These are phyloP conservation scores for Hylomyscus alleni DNA, from an alignment of 2,797 vertebrate species.

Conservation along the genomic window DNA sequence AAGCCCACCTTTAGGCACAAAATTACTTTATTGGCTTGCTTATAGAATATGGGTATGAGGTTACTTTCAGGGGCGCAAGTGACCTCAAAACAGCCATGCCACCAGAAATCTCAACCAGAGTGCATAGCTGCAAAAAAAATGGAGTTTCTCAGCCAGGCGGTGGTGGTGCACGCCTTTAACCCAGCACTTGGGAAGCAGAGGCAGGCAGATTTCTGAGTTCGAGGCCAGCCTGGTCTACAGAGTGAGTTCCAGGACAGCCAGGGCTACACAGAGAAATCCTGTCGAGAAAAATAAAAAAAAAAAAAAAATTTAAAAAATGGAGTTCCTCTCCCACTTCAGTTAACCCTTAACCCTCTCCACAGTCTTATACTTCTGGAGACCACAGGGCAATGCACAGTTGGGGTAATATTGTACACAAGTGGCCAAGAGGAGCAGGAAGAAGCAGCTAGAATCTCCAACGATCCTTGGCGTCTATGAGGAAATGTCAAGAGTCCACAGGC, in stretches of 20 bases:
- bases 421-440: neutral
- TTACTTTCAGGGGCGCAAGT: neutral
- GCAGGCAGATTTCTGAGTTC: too few relatives aligned
- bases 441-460: neutral
- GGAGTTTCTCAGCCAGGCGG: neutral
- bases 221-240: too few relatives aligned
- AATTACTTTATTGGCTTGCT: neutral
- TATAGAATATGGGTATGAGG: neutral
- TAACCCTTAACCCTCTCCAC: neutral
- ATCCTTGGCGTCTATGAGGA: neutral
- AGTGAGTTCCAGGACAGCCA: too few relatives aligned
- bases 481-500: neutral
- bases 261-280: too few relatives aligned
- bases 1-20: neutral
- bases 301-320: neutral
- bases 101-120: neutral
- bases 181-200: too few relatives aligned
- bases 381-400: neutral
- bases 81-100: neutral
- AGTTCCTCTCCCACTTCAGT: neutral
- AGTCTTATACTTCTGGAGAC: neutral
- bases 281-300: too few relatives aligned
- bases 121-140: neutral
- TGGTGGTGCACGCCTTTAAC: too few relatives aligned
- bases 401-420: neutral